These are phyloP conservation scores for Tetranychus truncatus DNA, from an alignment of 2,888 invertebrate species.

Conservation along the genomic window DNA sequence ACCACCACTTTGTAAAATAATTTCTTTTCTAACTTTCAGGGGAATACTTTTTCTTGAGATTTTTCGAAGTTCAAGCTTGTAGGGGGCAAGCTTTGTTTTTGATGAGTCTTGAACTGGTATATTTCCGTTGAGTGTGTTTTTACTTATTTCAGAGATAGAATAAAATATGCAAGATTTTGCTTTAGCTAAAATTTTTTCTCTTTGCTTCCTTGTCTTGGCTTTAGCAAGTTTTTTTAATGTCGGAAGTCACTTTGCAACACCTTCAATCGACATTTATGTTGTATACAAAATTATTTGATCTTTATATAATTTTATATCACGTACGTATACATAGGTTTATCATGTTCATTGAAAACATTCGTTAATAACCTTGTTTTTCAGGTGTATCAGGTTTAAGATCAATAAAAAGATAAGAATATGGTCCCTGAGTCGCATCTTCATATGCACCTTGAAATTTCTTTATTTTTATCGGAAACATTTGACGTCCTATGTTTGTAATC, in stretches of 20 bases:
- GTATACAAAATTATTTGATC: neutral
- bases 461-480: too few relatives aligned
- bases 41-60: neutral
- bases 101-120: neutral
- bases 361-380: conserved; percentile 20
- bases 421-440: conserved; percentile 21
- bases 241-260: neutral
- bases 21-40: neutral
- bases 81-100: neutral
- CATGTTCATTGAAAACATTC: conserved; percentile 9
- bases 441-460: conserved; percentile 11
- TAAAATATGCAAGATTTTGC: neutral
- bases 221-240: neutral
- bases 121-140: neutral
- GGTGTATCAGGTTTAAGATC: conserved; percentile 24
- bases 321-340: neutral
- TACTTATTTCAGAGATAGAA: neutral
- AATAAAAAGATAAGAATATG: conserved; percentile 25
- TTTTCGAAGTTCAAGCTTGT: neutral
- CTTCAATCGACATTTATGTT: neutral
- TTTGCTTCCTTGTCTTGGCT: neutral
- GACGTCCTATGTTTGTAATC: too few relatives aligned
- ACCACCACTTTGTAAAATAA: neutral
- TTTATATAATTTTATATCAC: neutral
- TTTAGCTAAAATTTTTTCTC: neutral